Base-by-base conservation (phyloP, 2,888 invertebrate species). In the Oligia fasciuncula region DNA sequence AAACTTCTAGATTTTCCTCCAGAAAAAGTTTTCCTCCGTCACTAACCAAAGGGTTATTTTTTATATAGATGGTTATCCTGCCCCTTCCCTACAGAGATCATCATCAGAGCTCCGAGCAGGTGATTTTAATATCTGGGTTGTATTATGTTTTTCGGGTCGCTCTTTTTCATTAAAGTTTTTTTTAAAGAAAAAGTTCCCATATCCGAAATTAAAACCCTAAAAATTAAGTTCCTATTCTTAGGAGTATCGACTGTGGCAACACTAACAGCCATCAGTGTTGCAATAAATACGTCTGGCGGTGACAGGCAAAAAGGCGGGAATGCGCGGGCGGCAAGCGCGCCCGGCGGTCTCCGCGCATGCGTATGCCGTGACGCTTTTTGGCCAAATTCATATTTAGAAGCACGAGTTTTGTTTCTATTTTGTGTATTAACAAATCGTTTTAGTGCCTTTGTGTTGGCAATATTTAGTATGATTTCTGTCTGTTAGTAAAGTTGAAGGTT, bases 251-350 rank as follows among this genome's bases (percentile, higher is more conserved):
- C 14, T 57, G 29, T 86, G 78, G 84, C 80, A 86, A 86, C 78
- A 86, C 82, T 73, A 77, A 77, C 62, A 68, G 62, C 80, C 81
- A 73, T 82, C 78, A 94, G 94, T 93, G 94, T 94, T 93, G 94
- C 95, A 94, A 95, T 96, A 96, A 96, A 96, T 95, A 96, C 94
- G 93, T 94, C 93, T 91, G 87, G 69, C 90, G 91, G 92, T 93
- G 93, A 92, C 93, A 91, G 91, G 88, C 93, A 96, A 96, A 96
- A 96, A 96, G 94, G 92, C 91, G 93, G 94, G 95, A 95, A 96
- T 95, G 94, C 91, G 89, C 86, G 86, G 89, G 85, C 85, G 77
- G 77, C 85, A 81, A 83, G 91, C 95, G 93, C 94, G 94, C 92
- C 94, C 93, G 95, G 95, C 95, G 95, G 95, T 94, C 95, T 93